Conservation (phyloP, 2,797 vertebrate species). For the Taeniopygia guttata region DNA sequence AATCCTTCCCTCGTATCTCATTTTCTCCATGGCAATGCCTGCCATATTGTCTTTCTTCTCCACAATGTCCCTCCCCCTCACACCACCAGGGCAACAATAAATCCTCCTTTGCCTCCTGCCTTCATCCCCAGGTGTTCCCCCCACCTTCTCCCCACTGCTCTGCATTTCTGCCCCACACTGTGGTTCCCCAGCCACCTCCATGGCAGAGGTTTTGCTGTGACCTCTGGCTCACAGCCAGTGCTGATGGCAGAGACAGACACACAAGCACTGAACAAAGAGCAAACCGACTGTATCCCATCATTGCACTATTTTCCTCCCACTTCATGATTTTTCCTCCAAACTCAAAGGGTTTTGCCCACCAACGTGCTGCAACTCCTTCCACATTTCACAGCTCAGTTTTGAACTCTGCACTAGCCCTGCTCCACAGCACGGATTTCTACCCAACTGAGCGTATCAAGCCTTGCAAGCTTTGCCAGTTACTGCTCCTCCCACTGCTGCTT, state of each 20-base stretch:
- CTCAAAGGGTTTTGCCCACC: not conserved
- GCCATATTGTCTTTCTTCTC: not conserved
- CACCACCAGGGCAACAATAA: not conserved
- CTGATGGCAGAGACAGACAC: not conserved
- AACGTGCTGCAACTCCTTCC: not conserved
- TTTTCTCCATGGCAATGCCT: not conserved
- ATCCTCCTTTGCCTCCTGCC: not conserved
- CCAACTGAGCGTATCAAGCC: not conserved
- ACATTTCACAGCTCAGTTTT: not conserved
- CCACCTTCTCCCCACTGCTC: not conserved
- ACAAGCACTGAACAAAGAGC: not conserved
- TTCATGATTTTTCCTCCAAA: not conserved
- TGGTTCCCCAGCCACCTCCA: not conserved
- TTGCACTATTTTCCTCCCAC: not conserved
- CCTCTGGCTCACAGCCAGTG: not conserved
- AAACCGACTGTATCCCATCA: not conserved
- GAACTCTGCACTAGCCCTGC: not conserved
- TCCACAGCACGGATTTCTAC: not conserved
- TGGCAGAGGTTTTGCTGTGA: not conserved
- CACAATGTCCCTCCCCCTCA: not conserved
- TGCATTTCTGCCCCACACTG: not conserved
- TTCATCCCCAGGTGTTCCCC: not conserved
- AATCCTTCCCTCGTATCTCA: not conserved
- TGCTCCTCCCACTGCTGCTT: not conserved
- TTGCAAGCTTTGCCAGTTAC: conserved; percentile 13